These are phyloP conservation scores for Lottia gigantea DNA, from an alignment of 2,888 invertebrate species.

Conservation along the genomic window DNA sequence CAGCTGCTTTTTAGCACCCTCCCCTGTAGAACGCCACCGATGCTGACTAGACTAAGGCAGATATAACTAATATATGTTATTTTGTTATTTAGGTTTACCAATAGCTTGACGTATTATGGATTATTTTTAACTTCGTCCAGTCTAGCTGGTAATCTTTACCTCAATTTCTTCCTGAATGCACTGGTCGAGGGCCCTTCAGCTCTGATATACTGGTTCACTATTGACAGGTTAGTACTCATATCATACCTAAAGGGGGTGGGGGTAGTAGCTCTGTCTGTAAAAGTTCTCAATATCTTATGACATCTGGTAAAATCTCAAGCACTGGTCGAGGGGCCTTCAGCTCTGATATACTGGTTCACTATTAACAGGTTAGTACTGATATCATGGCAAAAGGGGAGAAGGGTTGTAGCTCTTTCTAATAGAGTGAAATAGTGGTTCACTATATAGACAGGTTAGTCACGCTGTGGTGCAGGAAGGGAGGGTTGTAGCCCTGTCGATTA, in stretches of 20 bases:
- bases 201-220: slow-evolving; percentile 15
- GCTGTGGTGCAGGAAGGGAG: too few relatives aligned
- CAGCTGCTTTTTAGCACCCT: too few relatives aligned
- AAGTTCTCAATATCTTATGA: too few relatives aligned
- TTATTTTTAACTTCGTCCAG: background rate
- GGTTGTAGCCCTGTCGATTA: too few relatives aligned
- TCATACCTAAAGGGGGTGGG: too few relatives aligned
- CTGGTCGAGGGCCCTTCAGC: slow-evolving; percentile 13
- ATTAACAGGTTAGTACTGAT: slow-evolving; percentile 14
- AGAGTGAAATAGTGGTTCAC: too few relatives aligned
- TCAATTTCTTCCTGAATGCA: slow-evolving; percentile 19
- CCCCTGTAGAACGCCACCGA: too few relatives aligned
- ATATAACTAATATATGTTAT: background rate
- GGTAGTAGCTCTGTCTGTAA: too few relatives aligned
- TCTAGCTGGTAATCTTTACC: slow-evolving; percentile 3
- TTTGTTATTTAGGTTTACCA: background rate
- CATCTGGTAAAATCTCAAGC: too few relatives aligned
- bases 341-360: slow-evolving; percentile 15
- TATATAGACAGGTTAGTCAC: too few relatives aligned
- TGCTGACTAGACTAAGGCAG: background rate
- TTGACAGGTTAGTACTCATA: slow-evolving; percentile 8
- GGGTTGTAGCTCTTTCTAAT: background rate
- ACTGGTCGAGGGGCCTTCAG: too few relatives aligned
- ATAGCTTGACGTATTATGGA: background rate
- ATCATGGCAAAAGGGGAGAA: background rate